Evolutionary conservation across 2,797 vertebrate species (phyloP), one percentile per base, ranked within the genome.

Genomic region (Amazona finschi): DNA sequence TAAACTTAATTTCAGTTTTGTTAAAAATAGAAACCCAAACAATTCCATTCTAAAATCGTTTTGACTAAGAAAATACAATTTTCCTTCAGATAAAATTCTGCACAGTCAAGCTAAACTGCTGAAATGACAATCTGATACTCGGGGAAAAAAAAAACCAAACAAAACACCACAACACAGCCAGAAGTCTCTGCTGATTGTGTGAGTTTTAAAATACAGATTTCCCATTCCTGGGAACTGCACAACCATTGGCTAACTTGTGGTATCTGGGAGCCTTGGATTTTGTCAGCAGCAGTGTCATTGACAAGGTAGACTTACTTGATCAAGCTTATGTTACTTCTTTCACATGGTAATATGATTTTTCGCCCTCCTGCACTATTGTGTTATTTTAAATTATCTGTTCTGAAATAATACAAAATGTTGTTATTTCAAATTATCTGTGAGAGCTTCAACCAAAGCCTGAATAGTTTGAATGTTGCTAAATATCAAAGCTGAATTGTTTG

Each of bases 271-370:
- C 98, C 77, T 95, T 98, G 78, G 97, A 98, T 81, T 97, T 97
- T 12, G 97, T 98, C 95, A 98, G 97, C 96, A 96, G 90, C 20
- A 98, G 94, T 39, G 98, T 98, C 90, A 97, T 97, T 74, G 97
- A 98, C 76, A 98, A 98, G 94, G 97, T 97, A 87, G 96, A 97
- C 28, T 97, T 97, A 43, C 89, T 98, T 77, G 96, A 97, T 97
- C 98, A 78, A 96, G 70, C 75, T 43, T 50, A 33, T 33, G 8
- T 39, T n/a, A 24, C 49, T 87, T 84, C 58, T 74, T 73, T 78
- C 36, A 28, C 9, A 5, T 33, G 18, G 52, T 65, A 55, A 9
- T 55, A 39, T 47, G n/a, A 33, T 50, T 67, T 74, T 15, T 22
- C 18, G 20, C 8, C 8, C 28, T 55, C n/a, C 33, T 70, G 30